Percentiles rank a stretch among this genome's conserved stretches.
Evolutionary conservation across 2,797 vertebrate species (phyloP).

Genomic region (Poecile montanus): DNA sequence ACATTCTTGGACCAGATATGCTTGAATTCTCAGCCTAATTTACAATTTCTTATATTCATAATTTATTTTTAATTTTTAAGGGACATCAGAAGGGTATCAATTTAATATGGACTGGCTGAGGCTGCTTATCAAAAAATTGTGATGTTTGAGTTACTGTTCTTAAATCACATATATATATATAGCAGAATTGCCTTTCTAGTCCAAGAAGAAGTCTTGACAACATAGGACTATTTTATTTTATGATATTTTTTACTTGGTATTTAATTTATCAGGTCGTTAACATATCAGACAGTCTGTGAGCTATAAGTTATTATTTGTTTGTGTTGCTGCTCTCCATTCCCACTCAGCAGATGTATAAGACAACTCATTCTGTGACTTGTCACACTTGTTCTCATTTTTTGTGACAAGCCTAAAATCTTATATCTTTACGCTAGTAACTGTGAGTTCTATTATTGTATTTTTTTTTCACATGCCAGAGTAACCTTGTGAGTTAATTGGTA

Average conservation of each 20-base stretch:
- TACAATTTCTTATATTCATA: background rate
- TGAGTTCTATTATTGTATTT: background rate
- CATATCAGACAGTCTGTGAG: background rate
- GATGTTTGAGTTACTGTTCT: background rate
- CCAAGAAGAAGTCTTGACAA: background rate
- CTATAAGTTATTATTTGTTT: background rate
- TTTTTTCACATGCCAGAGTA: background rate
- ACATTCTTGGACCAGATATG: background rate
- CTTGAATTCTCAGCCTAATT: background rate
- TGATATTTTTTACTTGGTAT: background rate
- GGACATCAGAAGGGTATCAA: accelerated
- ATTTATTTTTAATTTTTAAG: background rate
- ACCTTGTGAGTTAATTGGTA: background rate
- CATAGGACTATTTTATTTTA: background rate
- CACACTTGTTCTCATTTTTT: background rate
- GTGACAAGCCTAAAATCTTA: background rate
- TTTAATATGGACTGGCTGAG: background rate
- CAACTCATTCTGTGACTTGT: background rate
- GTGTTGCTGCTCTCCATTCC: background rate
- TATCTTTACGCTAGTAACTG: background rate
- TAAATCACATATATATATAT: background rate
- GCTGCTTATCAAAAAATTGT: background rate
- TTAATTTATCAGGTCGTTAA: background rate
- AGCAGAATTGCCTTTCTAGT: background rate
- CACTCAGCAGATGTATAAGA: background rate